Base-by-base conservation (phyloP, 2,888 invertebrate genomes). In the Ochropacha duplaris region DNA sequence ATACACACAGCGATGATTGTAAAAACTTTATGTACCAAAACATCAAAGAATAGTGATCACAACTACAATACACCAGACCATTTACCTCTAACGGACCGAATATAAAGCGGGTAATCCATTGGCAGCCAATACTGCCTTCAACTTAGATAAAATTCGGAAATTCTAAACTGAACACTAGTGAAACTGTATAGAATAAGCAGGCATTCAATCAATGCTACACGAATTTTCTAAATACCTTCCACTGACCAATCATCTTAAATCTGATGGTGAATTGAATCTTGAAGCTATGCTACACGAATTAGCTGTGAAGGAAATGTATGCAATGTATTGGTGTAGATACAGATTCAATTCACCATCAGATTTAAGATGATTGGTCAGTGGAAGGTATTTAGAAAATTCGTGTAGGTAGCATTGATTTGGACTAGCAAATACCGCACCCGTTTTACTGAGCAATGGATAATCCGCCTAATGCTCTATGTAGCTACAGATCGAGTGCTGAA, bases 401-500 rank as follows among this genome's bases (percentile, higher is more conserved):
- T n/a, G n/a, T n/a, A n/a, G n/a, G n/a, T n/a, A n/a, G n/a, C n/a
- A n/a, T n/a, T n/a, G n/a, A n/a, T n/a, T n/a, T n/a, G n/a, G n/a
- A n/a, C 11, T 31, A 6, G 9, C 9, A 31, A 31, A 9, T 31
- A 12, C 12, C 4, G 34, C 14, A 34, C 2, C 34, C 5, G 34
- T 14, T 34, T 34, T 34, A 14, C 14, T 14, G 34, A 14, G 0
- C 34, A 34, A 34, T 34, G 34, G 12, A 34, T 14, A 34, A 34
- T 34, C 34, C 14, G 16, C 24, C 26, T 26, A 28, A 26, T 50
- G 26, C 50, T 28, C 28, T 50, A 50, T 50, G 50, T 24, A 34
- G 34, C 34, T 14, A 22, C 56, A 61, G 66, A 61, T 71, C 67
- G 61, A 69, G 62, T 58, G 64, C 61, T 62, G 66, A 75, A 74